Percentiles rank a stretch among this genome's conserved stretches.
phyloP scores from a whole-genome alignment of 2,113 vertebrate species.

The Clinocottus analis region DNA sequence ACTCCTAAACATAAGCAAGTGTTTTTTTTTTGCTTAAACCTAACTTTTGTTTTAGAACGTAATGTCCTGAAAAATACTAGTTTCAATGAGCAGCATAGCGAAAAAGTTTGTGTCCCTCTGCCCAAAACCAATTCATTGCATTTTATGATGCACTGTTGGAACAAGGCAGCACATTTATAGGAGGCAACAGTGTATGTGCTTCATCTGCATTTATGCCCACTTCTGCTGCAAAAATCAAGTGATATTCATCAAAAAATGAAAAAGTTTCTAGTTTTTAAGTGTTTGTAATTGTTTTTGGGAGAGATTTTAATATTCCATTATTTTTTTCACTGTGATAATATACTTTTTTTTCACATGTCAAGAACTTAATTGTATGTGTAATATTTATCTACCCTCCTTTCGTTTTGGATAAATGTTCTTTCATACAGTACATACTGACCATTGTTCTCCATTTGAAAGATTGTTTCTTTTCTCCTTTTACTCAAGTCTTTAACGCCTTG shows the following conservation, averaged over 20 bases:
- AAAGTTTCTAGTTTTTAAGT: not conserved
- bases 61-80: not conserved
- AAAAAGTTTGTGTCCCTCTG: no score
- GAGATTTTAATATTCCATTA: not conserved
- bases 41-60: not conserved
- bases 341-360: constrained; percentile 40
- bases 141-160: not conserved
- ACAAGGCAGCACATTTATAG: not conserved
- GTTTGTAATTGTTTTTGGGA: not conserved
- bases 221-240: constrained; percentile 23
- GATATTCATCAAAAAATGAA: not conserved
- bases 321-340: constrained; percentile 26
- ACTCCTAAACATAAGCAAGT: no score
- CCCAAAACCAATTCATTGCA: not conserved
- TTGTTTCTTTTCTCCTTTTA: not conserved
- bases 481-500: not conserved
- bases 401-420: not conserved
- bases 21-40: not conserved
- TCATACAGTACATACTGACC: not conserved
- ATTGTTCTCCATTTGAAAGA: constrained; percentile 7
- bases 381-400: constrained; percentile 27
- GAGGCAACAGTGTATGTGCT: constrained; percentile 20
- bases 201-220: constrained; percentile 16
- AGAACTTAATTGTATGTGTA: constrained; percentile 39
- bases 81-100: not conserved